These are phyloP conservation scores for Coturnix japonica DNA, from an alignment of 2,113 vertebrate species.

Conservation along the genomic window DNA sequence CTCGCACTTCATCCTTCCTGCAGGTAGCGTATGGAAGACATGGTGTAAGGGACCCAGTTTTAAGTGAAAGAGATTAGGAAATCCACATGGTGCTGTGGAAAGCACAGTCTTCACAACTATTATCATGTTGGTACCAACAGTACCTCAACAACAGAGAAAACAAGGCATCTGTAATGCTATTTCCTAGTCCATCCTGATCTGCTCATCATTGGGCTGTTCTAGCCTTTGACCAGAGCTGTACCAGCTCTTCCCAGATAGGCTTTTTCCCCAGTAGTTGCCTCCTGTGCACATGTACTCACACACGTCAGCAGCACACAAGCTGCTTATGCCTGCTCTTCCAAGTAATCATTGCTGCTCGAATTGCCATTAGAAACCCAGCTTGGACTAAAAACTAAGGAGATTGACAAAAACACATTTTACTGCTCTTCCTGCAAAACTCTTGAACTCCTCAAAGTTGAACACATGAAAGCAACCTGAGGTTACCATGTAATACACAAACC, in stretches of 20 bases:
- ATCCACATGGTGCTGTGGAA: not conserved
- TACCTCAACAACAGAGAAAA: not conserved
- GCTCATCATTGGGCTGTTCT: not conserved
- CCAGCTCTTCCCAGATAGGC: not conserved
- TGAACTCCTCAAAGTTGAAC: slow-evolving; percentile 51
- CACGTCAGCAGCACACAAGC: not conserved
- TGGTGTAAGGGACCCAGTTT: not conserved
- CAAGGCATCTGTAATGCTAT: not conserved
- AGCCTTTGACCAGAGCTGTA: not conserved
- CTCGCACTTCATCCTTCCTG: fast-evolving
- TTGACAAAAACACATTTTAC: slow-evolving; percentile 22
- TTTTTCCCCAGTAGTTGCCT: not conserved
- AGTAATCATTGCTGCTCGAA: not conserved
- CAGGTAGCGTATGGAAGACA: not conserved
- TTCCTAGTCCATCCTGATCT: not conserved
- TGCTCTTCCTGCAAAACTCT: slow-evolving; percentile 54
- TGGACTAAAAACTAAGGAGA: slow-evolving; percentile 21
- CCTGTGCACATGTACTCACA: not conserved
- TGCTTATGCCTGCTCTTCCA: slow-evolving; percentile 25
- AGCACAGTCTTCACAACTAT: fast-evolving
- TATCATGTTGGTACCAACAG: not conserved
- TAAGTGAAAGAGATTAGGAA: not conserved
- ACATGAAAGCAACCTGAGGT: slow-evolving; percentile 50
- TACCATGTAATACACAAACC: slow-evolving; percentile 29
- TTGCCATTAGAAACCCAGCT: slow-evolving; percentile 13